Evolutionary conservation across 2,888 invertebrate species (phyloP).

Genomic region (Rhabditoides inermis): DNA sequence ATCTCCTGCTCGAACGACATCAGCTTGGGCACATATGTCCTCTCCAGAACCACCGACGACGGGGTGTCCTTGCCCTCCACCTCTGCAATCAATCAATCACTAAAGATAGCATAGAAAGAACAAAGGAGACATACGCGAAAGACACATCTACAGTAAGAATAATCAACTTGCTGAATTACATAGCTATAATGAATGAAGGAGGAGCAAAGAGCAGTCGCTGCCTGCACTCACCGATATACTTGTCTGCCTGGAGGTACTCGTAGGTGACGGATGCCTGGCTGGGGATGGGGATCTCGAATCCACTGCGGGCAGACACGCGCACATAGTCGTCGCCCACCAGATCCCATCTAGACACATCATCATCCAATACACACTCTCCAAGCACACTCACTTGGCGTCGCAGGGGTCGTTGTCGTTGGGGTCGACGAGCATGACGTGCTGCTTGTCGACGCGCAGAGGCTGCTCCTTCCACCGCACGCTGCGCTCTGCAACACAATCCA

Average conservation of each 20-base stretch:
- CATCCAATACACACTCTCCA: neutral
- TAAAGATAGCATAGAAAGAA: no score
- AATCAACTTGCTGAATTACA: no score
- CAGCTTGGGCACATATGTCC: constrained; percentile 43
- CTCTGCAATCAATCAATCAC: constrained; percentile 24
- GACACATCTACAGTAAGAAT: no score
- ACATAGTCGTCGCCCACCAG: constrained; percentile 33
- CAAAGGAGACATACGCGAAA: no score
- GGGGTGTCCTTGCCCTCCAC: constrained; percentile 43
- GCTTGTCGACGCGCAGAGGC: constrained; percentile 36
- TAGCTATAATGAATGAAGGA: neutral
- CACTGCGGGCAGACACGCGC: constrained; percentile 36
- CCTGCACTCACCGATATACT: constrained; percentile 29
- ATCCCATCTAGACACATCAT: constrained; percentile 31
- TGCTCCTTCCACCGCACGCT: constrained; percentile 30
- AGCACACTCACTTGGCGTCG: constrained; percentile 17
- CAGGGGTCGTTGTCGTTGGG: constrained; percentile 44
- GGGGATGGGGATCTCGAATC: constrained; percentile 47
- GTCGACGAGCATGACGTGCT: constrained; percentile 46
- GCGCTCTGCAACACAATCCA: neutral
- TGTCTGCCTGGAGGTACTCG: constrained; percentile 25
- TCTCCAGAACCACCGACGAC: constrained; percentile 31
- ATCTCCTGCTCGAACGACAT: constrained; percentile 47
- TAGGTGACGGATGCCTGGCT: constrained; percentile 40
- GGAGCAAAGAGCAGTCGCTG: neutral